Base-by-base conservation (phyloP, 1,140 invertebrate species). In the Anadara kagoshimensis region DNA sequence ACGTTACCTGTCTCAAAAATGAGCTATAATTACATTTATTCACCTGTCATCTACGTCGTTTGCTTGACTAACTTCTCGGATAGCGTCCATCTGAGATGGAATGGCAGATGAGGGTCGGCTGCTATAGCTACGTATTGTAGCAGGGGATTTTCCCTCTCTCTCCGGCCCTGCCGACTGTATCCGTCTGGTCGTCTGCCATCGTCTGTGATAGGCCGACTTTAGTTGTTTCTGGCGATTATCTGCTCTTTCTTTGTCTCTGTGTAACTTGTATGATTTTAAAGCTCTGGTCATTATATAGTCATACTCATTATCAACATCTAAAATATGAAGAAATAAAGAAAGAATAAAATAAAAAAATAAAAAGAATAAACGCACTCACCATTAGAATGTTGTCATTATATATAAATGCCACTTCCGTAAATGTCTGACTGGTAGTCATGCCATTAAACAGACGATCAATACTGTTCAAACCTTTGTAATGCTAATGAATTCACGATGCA, bases 211-310 rank as follows among this genome's bases (percentile, higher is more conserved):
- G n/a, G 73, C 73, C 51, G 73, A 75, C 26, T 75, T 73, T 16
- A 80, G 58, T 53, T 72, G 73, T 29, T 67, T 70, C 67, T 71
- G 72, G n/a, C 78, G 36, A 20, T 53, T 64, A 10, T 79, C 80
- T 12, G 75, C 75, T 22, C 79, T 71, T 51, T 82, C 80, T 26
- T 66, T 76, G 12, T 78, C 68, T 10, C 78, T 26, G 36, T 83
- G 78, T 5, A 75, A 75, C 57, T 64, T 75, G 57, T 83, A 83
- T 0, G 82, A 81, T 59, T 61, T 64, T 41, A 83, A 58, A 7
- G 82, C 82, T 36, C 78, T 79, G n/a, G 74, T 76, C 80, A 83
- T 83, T n/a, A 83, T 84, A 58, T 84, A 80, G 47, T 82, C 74
- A 62, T 84, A 78, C 24, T 84, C 82, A 24, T 82, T 78, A 44